Evolutionary conservation across 2,888 invertebrate genomes (phyloP).

Genomic region (Melangyna quadrimaculata): DNA sequence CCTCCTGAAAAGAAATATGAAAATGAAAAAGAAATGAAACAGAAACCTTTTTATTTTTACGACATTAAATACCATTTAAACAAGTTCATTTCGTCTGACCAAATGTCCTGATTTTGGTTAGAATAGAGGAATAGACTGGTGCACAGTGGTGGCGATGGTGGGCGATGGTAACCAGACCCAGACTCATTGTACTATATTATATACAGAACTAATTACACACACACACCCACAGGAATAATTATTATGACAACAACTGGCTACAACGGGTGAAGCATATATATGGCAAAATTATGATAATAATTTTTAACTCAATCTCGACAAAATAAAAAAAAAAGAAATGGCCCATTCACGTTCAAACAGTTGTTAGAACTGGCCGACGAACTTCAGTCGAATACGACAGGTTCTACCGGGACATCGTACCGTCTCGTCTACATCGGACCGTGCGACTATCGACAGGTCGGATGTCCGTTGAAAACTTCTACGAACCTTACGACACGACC

Average conservation of each 20-base stretch:
- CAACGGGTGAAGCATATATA: conserved; percentile 57
- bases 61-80: conserved; percentile 38
- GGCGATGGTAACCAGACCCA: too few relatives aligned
- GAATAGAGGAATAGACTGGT: background rate
- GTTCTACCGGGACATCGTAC: too few relatives aligned
- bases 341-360: too few relatives aligned
- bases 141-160: too few relatives aligned
- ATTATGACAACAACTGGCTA: conserved; percentile 15
- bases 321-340: background rate
- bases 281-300: conserved; percentile 66
- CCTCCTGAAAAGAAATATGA: conserved; percentile 6
- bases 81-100: conserved; percentile 55
- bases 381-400: too few relatives aligned
- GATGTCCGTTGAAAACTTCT: too few relatives aligned
- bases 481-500: too few relatives aligned
- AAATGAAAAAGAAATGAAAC: conserved; percentile 18
- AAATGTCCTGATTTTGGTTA: conserved; percentile 45
- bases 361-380: too few relatives aligned
- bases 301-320: conserved; percentile 27
- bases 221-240: background rate
- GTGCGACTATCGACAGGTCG: too few relatives aligned
- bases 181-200: background rate
- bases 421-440: too few relatives aligned
- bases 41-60: conserved; percentile 25
- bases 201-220: conserved; percentile 51